These are phyloP conservation scores for Drosophila nr. perissopoda DNA, from an alignment of 2,888 invertebrate genomes.

Conservation along the genomic window DNA sequence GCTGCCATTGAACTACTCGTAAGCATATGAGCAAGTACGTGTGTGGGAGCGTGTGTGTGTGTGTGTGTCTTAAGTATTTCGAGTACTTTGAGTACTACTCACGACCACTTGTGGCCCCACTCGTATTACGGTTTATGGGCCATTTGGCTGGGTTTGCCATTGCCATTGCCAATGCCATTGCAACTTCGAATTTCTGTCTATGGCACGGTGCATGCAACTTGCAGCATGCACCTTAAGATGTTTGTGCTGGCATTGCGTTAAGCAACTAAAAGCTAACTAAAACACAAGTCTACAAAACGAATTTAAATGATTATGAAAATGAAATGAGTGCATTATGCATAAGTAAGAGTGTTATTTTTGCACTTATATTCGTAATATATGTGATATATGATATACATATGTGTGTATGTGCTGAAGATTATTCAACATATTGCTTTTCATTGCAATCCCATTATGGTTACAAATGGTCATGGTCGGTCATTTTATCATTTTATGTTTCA, in stretches of 20 bases:
- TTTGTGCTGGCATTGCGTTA: slow-evolving; percentile 16
- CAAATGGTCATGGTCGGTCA: not conserved
- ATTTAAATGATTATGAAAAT: not conserved
- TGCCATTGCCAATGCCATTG: slow-evolving; percentile 24
- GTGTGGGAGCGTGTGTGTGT: not conserved
- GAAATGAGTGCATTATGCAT: not conserved
- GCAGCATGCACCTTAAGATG: slow-evolving; percentile 26
- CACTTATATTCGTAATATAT: not conserved
- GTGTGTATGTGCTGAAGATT: not conserved
- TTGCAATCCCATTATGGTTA: not conserved
- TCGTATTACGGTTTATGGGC: slow-evolving; percentile 39
- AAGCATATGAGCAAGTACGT: slow-evolving; percentile 11
- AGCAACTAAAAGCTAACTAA: slow-evolving; percentile 34
- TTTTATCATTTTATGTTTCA: not conserved
- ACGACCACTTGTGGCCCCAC: slow-evolving; percentile 20
- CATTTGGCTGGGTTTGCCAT: slow-evolving; percentile 34
- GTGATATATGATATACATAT: not conserved
- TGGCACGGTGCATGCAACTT: slow-evolving; percentile 14
- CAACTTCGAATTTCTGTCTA: not conserved
- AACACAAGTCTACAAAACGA: not conserved
- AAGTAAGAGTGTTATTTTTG: not conserved
- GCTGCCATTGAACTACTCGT: slow-evolving; percentile 49
- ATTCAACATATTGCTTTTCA: not conserved
- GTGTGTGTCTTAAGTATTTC: slow-evolving; percentile 9
- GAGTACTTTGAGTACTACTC: slow-evolving; percentile 28